A percentile compares a stretch with the other conserved stretches of the same genome.
phyloP scores from a whole-genome alignment of 92 coral and sea anemone species.

The Micromussa lordhowensis region DNA sequence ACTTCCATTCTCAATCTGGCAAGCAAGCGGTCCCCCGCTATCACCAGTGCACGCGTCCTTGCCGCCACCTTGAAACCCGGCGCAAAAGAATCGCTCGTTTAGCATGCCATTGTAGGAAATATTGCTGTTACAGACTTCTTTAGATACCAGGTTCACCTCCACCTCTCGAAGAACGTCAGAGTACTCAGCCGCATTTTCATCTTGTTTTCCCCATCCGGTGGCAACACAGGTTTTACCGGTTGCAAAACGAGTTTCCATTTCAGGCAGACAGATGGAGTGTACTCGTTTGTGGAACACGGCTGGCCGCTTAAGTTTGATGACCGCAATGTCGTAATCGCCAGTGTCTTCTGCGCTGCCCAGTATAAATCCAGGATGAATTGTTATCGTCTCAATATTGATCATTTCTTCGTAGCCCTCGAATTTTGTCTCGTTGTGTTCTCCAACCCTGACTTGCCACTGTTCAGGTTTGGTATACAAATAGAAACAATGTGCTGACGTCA shows the following conservation, averaged over 20 bases:
- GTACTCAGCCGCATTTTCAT: slow-evolving; percentile 37
- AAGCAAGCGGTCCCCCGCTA: slow-evolving; percentile 91
- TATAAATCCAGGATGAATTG: slow-evolving; percentile 78
- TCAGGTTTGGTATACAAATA: slow-evolving; percentile 52
- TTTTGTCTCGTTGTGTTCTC: slow-evolving; percentile 83
- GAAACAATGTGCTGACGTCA: slow-evolving; percentile 93
- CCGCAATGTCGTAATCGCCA: slow-evolving; percentile 90
- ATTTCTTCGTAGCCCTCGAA: slow-evolving; percentile 82
- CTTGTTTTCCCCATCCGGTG: slow-evolving; percentile 93
- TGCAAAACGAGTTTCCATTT: slow-evolving; percentile 58
- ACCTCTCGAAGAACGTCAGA: slow-evolving; percentile 90
- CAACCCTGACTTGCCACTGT: slow-evolving; percentile 76
- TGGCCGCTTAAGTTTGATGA: slow-evolving; percentile 90
- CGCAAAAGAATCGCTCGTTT: slow-evolving; percentile 81
- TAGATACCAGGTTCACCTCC: slow-evolving; percentile 78
- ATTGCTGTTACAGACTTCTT: slow-evolving; percentile 81
- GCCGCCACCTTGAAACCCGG: slow-evolving; percentile 82
- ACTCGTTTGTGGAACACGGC: slow-evolving; percentile 84
- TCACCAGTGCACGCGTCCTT: slow-evolving; percentile 83
- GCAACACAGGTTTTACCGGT: slow-evolving; percentile 80
- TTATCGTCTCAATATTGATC: slow-evolving; percentile 68
- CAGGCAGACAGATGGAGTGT: slow-evolving; percentile 82
- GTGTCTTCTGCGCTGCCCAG: slow-evolving; percentile 48
- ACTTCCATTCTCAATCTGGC: slow-evolving; percentile 78
- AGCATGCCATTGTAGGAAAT: slow-evolving; percentile 77